Evolutionary conservation across 2,113 vertebrate genomes (phyloP).

Genomic region (Tangachromis dhanisi): DNA sequence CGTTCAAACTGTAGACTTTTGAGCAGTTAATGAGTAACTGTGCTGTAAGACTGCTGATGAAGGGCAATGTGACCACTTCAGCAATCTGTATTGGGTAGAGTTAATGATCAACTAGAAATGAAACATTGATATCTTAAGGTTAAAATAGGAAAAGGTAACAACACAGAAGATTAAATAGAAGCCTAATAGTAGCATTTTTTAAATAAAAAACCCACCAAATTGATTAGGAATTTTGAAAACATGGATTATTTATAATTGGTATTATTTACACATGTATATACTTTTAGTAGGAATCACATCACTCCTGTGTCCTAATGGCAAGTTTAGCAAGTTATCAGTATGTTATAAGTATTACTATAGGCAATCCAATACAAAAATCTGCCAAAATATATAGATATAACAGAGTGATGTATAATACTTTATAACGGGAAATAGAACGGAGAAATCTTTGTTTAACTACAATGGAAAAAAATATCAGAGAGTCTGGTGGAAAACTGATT

Average conservation of each 20-base stretch:
- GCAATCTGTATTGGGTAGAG: not conserved
- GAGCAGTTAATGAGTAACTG: constrained; percentile 38
- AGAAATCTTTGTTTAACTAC: not conserved
- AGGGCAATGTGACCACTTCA: not conserved
- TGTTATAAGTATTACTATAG: not conserved
- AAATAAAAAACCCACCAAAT: not conserved
- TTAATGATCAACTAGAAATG: not conserved
- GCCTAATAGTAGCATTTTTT: not conserved
- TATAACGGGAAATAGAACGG: not conserved
- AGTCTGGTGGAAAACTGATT: not conserved
- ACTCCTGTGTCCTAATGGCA: not conserved
- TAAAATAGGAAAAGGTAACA: not conserved
- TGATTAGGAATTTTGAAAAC: not conserved
- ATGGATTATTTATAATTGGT: not conserved
- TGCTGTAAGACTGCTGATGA: not conserved
- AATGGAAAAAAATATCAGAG: not conserved
- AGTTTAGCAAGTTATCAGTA: not conserved
- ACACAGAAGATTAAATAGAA: not conserved
- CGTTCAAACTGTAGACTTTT: not conserved
- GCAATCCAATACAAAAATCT: not conserved
- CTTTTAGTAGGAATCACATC: not conserved
- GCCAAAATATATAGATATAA: not conserved
- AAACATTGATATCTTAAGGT: not conserved
- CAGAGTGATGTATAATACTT: not conserved
- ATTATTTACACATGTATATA: not conserved